Evolutionary conservation across 1,140 invertebrate genomes (phyloP).

Genomic region (Orchesella cincta): DNA sequence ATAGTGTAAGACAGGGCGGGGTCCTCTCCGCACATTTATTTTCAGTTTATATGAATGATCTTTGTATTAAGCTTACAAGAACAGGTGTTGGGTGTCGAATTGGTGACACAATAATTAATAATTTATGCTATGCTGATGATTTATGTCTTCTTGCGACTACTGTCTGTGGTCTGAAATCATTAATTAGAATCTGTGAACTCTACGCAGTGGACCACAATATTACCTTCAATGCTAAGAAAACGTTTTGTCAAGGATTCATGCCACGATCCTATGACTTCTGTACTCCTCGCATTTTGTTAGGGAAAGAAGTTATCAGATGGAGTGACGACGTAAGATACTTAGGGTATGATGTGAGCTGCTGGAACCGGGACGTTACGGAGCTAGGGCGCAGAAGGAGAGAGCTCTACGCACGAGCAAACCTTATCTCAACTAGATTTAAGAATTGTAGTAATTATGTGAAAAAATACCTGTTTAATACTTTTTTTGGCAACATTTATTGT

Average conservation of each 20-base stretch:
- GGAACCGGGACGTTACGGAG: neutral
- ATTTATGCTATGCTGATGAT: neutral
- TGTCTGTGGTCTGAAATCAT: neutral
- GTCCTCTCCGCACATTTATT: neutral
- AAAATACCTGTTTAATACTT: neutral
- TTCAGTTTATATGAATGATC: neutral
- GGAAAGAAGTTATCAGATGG: neutral
- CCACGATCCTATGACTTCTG: neutral
- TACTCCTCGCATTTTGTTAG: neutral
- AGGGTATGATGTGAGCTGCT: conserved; percentile 5
- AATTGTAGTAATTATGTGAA: neutral
- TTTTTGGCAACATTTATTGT: conserved; percentile 7
- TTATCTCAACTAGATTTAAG: neutral
- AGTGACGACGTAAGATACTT: neutral
- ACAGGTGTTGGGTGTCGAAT: neutral
- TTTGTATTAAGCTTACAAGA: neutral
- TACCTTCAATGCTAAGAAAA: neutral
- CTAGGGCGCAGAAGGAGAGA: neutral
- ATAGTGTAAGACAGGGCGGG: neutral
- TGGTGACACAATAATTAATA: neutral
- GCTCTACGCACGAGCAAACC: neutral
- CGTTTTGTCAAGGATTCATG: neutral
- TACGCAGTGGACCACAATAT: neutral
- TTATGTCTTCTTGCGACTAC: neutral
- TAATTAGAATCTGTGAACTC: neutral